phyloP scores from a whole-genome alignment of 2,888 invertebrate genomes.

The Cylindroiulus punctatus region DNA sequence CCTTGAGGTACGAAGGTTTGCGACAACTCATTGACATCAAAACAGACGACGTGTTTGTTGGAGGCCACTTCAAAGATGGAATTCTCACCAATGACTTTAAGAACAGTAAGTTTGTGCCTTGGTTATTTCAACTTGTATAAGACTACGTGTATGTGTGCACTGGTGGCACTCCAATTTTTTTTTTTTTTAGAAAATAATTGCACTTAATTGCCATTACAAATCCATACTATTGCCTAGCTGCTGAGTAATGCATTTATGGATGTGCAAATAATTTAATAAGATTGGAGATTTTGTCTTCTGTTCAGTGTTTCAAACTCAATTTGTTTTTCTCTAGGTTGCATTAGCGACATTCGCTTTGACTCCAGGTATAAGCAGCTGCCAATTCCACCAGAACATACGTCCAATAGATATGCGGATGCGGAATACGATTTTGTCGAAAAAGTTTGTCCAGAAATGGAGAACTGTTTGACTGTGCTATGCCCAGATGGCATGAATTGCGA shows the following conservation, averaged over 20 bases:
- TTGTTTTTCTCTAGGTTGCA: slow-evolving; percentile 65
- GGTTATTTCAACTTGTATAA: neutral
- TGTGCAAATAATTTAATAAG: too few relatives aligned
- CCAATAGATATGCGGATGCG: slow-evolving; percentile 84
- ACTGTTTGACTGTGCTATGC: slow-evolving; percentile 63
- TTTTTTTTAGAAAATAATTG: too few relatives aligned
- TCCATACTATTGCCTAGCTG: too few relatives aligned
- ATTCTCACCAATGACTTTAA: slow-evolving; percentile 59
- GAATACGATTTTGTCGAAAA: slow-evolving; percentile 90
- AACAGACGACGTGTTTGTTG: slow-evolving; percentile 60
- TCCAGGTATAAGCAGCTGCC: slow-evolving; percentile 86
- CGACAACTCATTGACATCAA: slow-evolving; percentile 60
- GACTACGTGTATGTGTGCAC: too few relatives aligned
- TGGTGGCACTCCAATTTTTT: too few relatives aligned
- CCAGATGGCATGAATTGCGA: slow-evolving; percentile 63
- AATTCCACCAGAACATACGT: slow-evolving; percentile 91
- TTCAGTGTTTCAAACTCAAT: too few relatives aligned
- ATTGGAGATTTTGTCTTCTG: too few relatives aligned
- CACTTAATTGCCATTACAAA: too few relatives aligned
- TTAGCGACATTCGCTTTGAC: slow-evolving; percentile 68
- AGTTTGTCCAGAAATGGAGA: slow-evolving; percentile 81
- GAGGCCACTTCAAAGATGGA: slow-evolving; percentile 60
- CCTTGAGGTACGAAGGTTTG: slow-evolving; percentile 58
- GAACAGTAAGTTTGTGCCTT: slow-evolving; percentile 57
- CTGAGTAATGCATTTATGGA: too few relatives aligned